Conservation (phyloP, 2,888 invertebrate genomes). For the Ceratothoa steindachneri region DNA sequence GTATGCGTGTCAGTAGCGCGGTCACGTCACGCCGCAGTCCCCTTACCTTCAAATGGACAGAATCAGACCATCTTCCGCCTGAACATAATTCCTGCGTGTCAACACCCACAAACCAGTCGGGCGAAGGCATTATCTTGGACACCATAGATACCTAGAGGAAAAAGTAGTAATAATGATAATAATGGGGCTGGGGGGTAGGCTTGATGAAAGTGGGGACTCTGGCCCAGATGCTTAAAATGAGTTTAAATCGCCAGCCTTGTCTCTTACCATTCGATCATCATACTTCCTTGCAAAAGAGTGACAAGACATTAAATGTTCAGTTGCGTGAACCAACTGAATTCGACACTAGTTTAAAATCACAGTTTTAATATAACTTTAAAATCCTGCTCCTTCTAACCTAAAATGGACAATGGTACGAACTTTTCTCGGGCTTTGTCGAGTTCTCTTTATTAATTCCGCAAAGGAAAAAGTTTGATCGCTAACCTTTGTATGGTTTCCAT, state of each 20-base stretch:
- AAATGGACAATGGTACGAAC: neutral
- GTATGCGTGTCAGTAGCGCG: no score
- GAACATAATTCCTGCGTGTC: conserved; percentile 86
- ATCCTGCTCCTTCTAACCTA: no score
- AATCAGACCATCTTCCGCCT: conserved; percentile 85
- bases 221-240: neutral
- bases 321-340: no score
- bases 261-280: no score
- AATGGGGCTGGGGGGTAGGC: neutral
- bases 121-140: conserved; percentile 85
- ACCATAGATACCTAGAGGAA: conserved; percentile 73
- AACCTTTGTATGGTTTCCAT: conserved; percentile 56
- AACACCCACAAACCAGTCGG: conserved; percentile 87
- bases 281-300: no score
- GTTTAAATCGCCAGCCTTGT: no score
- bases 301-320: no score
- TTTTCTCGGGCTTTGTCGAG: no score
- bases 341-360: no score
- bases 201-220: neutral
- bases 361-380: no score
- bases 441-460: neutral
- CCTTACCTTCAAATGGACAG: conserved; percentile 80
- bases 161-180: neutral
- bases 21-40: no score
- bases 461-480: conserved; percentile 46